Conservation (phyloP, 92 coral and sea anemone species). For the Montipora capitata region DNA sequence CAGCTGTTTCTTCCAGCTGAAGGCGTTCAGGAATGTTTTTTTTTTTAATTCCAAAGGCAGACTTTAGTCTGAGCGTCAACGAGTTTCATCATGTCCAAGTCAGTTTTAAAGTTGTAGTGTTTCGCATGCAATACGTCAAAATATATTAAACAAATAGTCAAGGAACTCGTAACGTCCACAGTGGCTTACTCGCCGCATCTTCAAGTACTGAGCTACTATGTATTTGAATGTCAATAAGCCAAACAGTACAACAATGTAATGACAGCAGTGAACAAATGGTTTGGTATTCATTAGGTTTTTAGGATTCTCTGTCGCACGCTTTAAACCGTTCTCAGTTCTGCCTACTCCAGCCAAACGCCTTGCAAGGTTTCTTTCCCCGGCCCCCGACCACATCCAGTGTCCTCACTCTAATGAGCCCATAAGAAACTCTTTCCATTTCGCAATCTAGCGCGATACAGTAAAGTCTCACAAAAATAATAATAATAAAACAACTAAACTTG, state of each 20-base stretch:
- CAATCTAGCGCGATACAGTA: conserved; percentile 22
- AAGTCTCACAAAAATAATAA: neutral
- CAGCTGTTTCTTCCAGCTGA: too few relatives aligned
- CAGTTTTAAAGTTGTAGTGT: neutral
- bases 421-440: conserved; percentile 7
- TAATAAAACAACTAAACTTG: neutral
- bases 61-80: neutral
- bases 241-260: neutral
- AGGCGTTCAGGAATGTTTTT: neutral
- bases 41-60: too few relatives aligned
- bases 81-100: neutral
- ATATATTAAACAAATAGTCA: neutral
- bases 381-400: conserved; percentile 1
- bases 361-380: neutral
- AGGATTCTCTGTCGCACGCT: neutral
- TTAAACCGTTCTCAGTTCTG: neutral
- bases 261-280: neutral
- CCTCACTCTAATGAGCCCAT: neutral
- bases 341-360: neutral
- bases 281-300: neutral
- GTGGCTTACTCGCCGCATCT: neutral
- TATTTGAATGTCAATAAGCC: neutral
- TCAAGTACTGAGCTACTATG: conserved; percentile 1
- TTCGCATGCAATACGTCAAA: conserved; percentile 1
- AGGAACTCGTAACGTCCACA: neutral